phyloP scores from a whole-genome alignment of 2,888 invertebrate genomes.

The Euplexia lucipara region DNA sequence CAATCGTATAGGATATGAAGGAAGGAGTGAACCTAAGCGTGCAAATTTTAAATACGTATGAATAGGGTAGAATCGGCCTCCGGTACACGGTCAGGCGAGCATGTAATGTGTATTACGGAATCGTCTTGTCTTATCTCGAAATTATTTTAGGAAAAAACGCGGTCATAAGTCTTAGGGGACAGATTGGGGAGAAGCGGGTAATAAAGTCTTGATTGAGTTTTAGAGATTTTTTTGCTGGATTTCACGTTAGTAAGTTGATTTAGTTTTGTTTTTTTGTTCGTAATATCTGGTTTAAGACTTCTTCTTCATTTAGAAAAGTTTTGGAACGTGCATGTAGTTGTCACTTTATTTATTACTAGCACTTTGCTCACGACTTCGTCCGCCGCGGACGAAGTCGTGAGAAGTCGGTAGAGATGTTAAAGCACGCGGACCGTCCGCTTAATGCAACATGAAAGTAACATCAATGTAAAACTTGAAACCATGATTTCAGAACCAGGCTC shows the following conservation, averaged over 20 bases:
- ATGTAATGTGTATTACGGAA: constrained; percentile 44
- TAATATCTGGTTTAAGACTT: neutral
- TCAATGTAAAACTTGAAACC: too few species aligned
- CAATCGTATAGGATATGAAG: constrained; percentile 80
- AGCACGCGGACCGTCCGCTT: too few species aligned
- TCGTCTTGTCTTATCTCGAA: constrained; percentile 42
- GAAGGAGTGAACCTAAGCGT: constrained; percentile 53
- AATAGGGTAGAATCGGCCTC: constrained; percentile 47
- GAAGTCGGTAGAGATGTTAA: too few species aligned
- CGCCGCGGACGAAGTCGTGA: too few species aligned
- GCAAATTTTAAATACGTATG: constrained; percentile 71
- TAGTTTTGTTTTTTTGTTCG: neutral
- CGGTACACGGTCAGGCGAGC: constrained; percentile 29
- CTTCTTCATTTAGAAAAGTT: neutral
- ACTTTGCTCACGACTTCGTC: too few species aligned
- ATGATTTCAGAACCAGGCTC: too few species aligned
- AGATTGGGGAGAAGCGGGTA: constrained; percentile 28
- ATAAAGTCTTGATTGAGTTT: constrained; percentile 34
- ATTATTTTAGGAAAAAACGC: constrained; percentile 28
- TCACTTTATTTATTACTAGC: too few species aligned
- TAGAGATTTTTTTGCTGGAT: constrained; percentile 9
- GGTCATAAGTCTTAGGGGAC: constrained; percentile 30
- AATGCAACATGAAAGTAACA: too few species aligned
- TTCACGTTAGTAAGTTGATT: neutral
- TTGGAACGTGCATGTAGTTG: too few species aligned